Base-by-base conservation (phyloP, 2,888 invertebrate species). In the Athalia circularis region DNA sequence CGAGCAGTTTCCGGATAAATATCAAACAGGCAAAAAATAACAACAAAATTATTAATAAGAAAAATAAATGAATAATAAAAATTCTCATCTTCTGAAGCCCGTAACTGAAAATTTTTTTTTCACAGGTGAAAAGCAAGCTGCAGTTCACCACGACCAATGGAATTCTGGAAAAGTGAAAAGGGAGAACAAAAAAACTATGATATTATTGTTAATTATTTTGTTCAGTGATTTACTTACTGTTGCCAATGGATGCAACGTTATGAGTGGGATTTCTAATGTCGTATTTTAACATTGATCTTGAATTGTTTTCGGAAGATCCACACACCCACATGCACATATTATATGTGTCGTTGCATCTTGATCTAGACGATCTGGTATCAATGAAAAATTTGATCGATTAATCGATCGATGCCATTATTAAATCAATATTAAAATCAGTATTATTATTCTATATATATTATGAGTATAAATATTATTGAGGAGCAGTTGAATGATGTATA, bases 71-170 rank as follows among this genome's bases (percentile, higher is more conserved):
- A 11, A n/a, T 11, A 54, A 11, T 54, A 54, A n/a, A 54, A 8
- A 62, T 29, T 15, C 15, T 62, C 5, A 15, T 13, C 13, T 62
- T 62, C 62, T 13, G 62, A 8, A 15, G 9, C 43, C 11, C 3
- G 8, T 77, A 48, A 77, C 76, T 70, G 62, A 29, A 7, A 78
- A 54, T 65, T 74, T 72, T 67, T 72, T 47, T 74, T 74, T 65
- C 52, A 59, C 89, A 93, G 93, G 93, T 83, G 93, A 93, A 84
- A 93, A 93, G 83, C 93, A 93, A 85, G 93, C 93, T 3, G 93
- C 93, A 1, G 93, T 93, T 68, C 93, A 93, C 83, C 93, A 93
- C 83, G 93, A 93, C 85, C 93, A 93, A 9, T 92, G 93, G 92
- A 93, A 93, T 85, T 91, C 92, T 84, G 92, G 92, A 86, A 88